Evolutionary conservation across 2,888 invertebrate species (phyloP).

Genomic region (Punctoribates punctum): DNA sequence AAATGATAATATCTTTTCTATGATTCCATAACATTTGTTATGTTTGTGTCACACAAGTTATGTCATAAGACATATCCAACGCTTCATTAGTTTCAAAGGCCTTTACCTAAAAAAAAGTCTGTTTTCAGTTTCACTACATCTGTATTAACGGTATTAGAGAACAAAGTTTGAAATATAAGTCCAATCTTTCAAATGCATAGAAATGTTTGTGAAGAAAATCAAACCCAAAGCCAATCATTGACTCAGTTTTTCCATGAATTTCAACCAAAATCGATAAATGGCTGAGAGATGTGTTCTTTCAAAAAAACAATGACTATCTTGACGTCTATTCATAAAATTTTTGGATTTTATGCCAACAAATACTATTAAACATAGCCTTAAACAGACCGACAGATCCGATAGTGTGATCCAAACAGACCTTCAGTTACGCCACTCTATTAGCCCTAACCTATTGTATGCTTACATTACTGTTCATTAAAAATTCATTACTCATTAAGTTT

Average conservation of each 20-base stretch:
- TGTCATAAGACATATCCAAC: neutral
- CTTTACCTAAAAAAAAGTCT: neutral
- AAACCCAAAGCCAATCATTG: neutral
- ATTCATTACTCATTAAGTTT: too few species aligned
- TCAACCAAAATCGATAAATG: neutral
- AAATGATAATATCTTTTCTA: neutral
- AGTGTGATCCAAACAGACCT: too few species aligned
- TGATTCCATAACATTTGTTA: neutral
- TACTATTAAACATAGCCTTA: neutral
- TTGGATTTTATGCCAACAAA: neutral
- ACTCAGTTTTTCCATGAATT: neutral
- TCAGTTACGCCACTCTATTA: too few species aligned
- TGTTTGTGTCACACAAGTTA: neutral
- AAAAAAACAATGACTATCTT: neutral
- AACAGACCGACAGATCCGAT: too few species aligned
- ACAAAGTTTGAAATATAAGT: too few species aligned
- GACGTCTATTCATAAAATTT: neutral
- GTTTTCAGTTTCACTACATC: neutral
- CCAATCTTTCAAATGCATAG: neutral
- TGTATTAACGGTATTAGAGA: too few species aligned
- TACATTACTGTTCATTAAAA: too few species aligned
- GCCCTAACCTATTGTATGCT: too few species aligned
- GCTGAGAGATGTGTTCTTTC: neutral
- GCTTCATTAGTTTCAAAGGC: slow-evolving; percentile 3
- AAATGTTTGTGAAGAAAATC: neutral